Conservation (phyloP, 2,797 vertebrate genomes). For the Knipowitschia caucasica region DNA sequence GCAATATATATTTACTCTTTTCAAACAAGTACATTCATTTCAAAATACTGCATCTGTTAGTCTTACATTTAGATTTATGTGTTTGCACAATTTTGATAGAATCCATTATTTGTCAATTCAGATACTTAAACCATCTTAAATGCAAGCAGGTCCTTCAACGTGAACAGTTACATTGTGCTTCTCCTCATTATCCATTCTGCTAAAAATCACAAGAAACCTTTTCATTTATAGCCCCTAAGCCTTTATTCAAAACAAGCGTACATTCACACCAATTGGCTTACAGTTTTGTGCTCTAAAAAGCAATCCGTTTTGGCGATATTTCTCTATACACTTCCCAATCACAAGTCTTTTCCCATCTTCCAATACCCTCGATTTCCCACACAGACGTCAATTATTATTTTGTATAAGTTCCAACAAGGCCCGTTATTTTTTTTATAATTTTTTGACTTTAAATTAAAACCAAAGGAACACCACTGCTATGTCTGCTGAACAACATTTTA, state of each 20-base stretch:
- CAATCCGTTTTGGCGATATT: not conserved
- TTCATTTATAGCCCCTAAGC: conserved; percentile 35
- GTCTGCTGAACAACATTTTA: not conserved
- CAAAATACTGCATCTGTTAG: no score
- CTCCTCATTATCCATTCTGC: not conserved
- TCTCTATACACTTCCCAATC: not conserved
- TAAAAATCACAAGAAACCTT: conserved; percentile 29
- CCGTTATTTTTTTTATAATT: conserved; percentile 2
- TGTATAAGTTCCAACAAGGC: conserved; percentile 7
- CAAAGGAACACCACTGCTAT: not conserved
- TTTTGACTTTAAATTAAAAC: not conserved
- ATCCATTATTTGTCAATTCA: no score
- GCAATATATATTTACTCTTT: no score
- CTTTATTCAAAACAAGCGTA: conserved; percentile 20
- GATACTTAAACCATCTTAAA: no score
- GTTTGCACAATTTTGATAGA: no score
- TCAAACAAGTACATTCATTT: no score
- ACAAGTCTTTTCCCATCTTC: conserved; percentile 16
- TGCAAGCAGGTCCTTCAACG: no score
- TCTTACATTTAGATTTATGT: no score
- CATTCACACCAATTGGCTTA: conserved; percentile 26
- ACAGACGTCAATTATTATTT: not conserved
- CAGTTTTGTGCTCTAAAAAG: not conserved
- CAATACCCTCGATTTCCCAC: conserved; percentile 37
- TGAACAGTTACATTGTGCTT: no score